Base-by-base conservation (phyloP, 1,140 invertebrate genomes). In the Acromyrmex heyeri region DNA sequence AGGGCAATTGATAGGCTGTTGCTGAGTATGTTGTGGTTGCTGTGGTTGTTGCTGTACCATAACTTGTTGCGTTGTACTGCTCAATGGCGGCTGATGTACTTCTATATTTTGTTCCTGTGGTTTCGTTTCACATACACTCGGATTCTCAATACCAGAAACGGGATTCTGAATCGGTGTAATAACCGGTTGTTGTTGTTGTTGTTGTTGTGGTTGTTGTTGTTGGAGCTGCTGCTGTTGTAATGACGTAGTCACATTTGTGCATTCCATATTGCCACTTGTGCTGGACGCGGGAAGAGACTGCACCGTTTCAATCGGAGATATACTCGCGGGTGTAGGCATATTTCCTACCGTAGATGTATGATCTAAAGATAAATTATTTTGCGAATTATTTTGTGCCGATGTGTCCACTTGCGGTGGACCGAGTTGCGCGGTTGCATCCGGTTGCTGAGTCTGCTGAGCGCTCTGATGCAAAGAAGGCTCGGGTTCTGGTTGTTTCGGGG, bases 241-340 rank as follows among this genome's bases (percentile, higher is more conserved):
- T 61, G 94, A 88, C 7, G 94, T 86, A 6, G 94, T 91, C n/a
- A 87, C 73, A 30, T 59, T 91, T 55, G 86, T 81, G 69, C 94
- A 93, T 8, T 95, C 94, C 12, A 94, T 73, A 72, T 91, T 94
- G 50, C 93, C 94, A 73, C 93, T 95, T 48, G 95, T 95, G 88
- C 94, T 95, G 14, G 95, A 93, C 24, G 93, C 92, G 62, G 95
- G 94, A 70, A 95, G 82, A 14, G 93, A 93, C 76, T 95, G 95
- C 24, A 95, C 93, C n/a, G 94, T 91, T 72, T 95, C 95, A 0
- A 93, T 87, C 14, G 91, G 93, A 21, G 91, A 55, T 8, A 90
- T 70, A 69, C 87, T 93, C 5, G 78, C 76, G 12, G 90, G 12
- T 24, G 55, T 61, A 16, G 79, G 14, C 3, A 90, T 69, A 72